Conservation (phyloP, 92 coral and sea anemone species). For the Anthopleura xanthogrammica region DNA sequence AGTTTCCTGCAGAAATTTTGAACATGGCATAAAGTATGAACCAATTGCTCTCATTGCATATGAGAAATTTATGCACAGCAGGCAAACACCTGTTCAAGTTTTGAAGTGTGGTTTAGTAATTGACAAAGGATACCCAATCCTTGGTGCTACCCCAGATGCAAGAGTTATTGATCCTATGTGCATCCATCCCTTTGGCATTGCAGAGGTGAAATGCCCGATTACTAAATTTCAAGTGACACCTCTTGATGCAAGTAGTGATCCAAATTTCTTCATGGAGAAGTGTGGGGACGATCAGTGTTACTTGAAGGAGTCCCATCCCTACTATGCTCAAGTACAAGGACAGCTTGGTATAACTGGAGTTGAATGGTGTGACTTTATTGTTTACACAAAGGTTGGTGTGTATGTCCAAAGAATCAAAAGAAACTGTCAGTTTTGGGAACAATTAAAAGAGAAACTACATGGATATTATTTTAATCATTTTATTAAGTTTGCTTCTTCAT, state of each 20-base stretch:
- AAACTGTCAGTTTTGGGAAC: no score
- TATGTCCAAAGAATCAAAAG: no score
- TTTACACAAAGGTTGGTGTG: no score
- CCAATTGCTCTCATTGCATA: constrained; percentile 46
- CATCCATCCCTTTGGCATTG: constrained; percentile 39
- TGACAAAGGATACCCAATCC: constrained; percentile 25
- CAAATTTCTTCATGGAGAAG: constrained; percentile 42
- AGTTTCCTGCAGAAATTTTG: constrained; percentile 27
- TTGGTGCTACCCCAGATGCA: constrained; percentile 56
- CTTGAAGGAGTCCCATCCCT: no score
- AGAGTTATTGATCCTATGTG: constrained; percentile 50
- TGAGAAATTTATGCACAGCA: constrained; percentile 50
- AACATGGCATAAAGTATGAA: constrained; percentile 67
- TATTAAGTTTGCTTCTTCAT: no score
- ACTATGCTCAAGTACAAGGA: no score
- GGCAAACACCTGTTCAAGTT: constrained; percentile 50
- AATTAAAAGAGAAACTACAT: no score
- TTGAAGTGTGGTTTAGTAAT: constrained; percentile 49
- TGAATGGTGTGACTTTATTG: no score
- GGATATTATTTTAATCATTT: no score
- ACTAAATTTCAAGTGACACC: constrained; percentile 42
- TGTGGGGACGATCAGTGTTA: constrained; percentile 20
- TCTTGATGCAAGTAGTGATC: constrained; percentile 48
- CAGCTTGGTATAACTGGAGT: no score
- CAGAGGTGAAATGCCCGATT: constrained; percentile 50